Percentiles rank a stretch among this genome's conserved stretches.
Conservation (phyloP, 2,888 invertebrate species). For the Chrysotoxum bicinctum region DNA sequence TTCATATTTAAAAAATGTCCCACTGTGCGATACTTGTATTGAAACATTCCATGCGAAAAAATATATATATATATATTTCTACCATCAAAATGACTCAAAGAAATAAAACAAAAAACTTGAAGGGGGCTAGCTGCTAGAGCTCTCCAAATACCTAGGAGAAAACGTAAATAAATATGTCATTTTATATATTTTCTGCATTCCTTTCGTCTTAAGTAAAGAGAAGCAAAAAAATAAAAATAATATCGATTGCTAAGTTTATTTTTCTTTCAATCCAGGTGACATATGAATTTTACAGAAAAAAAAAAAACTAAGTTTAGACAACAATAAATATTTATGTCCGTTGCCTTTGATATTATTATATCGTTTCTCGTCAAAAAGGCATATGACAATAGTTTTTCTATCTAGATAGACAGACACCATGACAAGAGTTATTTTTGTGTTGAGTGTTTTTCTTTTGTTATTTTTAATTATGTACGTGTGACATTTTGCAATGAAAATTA, state of each 20-base stretch:
- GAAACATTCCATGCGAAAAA: background rate
- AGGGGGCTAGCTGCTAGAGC: slow-evolving; percentile 4
- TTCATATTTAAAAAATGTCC: too few relatives aligned
- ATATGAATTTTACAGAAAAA: slow-evolving; percentile 31
- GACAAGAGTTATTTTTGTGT: slow-evolving; percentile 2
- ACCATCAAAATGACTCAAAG: background rate
- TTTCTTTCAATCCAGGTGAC: slow-evolving; percentile 50
- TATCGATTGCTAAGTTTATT: slow-evolving; percentile 60
- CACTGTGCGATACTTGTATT: background rate
- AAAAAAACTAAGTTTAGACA: background rate
- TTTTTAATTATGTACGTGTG: background rate
- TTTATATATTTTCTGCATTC: slow-evolving; percentile 8
- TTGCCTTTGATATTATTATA: slow-evolving; percentile 14
- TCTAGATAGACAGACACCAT: background rate
- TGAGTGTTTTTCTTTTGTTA: background rate
- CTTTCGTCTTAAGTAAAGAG: background rate
- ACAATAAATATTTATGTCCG: slow-evolving; percentile 27
- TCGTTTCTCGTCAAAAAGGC: slow-evolving; percentile 12
- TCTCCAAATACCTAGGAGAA: background rate
- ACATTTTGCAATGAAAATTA: slow-evolving; percentile 15
- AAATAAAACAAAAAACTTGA: background rate
- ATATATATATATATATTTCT: slow-evolving; percentile 6
- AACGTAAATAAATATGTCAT: slow-evolving; percentile 23
- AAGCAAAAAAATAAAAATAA: background rate
- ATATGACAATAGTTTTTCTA: slow-evolving; percentile 10